phyloP scores from a whole-genome alignment of 2,797 vertebrate genomes.

The Microctenopoma stevenorrisi region DNA sequence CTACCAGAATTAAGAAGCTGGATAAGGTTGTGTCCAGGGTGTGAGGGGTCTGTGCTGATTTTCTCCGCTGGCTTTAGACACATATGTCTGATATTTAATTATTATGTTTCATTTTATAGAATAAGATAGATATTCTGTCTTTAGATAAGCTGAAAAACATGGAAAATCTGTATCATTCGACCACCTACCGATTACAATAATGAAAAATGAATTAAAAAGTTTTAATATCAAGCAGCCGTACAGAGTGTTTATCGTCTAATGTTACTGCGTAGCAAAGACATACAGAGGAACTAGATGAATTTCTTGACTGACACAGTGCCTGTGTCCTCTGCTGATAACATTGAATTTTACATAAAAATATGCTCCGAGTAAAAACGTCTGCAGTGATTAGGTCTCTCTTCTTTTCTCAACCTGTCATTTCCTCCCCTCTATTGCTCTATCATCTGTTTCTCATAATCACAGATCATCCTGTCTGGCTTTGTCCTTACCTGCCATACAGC shows the following conservation, averaged over 20 bases:
- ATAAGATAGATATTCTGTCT: no score
- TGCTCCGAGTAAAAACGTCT: background rate
- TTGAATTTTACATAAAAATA: conserved; percentile 29
- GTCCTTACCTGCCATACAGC: conserved; percentile 57
- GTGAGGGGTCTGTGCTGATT: no score
- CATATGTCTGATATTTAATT: no score
- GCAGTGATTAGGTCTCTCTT: conserved; percentile 19
- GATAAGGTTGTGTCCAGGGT: no score
- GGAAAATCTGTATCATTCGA: no score
- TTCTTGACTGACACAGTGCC: conserved; percentile 19
- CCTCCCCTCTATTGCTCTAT: conserved; percentile 31
- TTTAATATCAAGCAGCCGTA: background rate
- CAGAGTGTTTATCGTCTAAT: background rate
- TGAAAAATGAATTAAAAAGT: no score
- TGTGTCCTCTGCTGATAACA: conserved; percentile 30
- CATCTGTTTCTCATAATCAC: conserved; percentile 64
- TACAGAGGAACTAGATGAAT: background rate
- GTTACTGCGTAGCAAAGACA: background rate
- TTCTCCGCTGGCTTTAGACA: no score
- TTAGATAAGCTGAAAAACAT: no score
- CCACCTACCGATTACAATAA: no score
- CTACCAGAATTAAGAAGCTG: no score
- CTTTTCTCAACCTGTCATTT: conserved; percentile 24
- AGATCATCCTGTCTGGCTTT: conserved; percentile 59
- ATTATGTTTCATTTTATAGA: no score